Percentiles rank a stretch among this genome's conserved stretches.
These are phyloP conservation scores for Brachionus rubens DNA, from an alignment of 1,140 invertebrate genomes.

Conservation along the genomic window DNA sequence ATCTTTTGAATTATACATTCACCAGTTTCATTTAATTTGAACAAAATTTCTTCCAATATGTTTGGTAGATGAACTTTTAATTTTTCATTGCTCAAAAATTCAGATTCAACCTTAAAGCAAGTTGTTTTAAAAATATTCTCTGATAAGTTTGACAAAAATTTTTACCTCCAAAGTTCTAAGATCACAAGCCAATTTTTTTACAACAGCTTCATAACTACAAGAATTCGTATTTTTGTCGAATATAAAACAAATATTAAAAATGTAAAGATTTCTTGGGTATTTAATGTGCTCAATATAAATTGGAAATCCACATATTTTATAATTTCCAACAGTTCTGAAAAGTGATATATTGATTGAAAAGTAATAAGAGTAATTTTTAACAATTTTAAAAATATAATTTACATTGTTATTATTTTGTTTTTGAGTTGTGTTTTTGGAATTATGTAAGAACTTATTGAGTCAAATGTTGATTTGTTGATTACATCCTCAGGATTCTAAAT, in stretches of 20 bases:
- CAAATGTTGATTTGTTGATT: slow-evolving; percentile 33
- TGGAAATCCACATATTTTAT: slow-evolving; percentile 70
- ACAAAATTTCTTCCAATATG: slow-evolving; percentile 72
- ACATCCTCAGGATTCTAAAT: slow-evolving; percentile 16
- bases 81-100: slow-evolving; percentile 71
- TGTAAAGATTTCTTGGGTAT: slow-evolving; percentile 86
- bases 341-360: no score
- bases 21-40: slow-evolving; percentile 72
- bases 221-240: slow-evolving; percentile 78
- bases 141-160: not conserved
- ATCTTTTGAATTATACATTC: slow-evolving; percentile 70
- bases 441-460: slow-evolving; percentile 17
- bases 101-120: slow-evolving; percentile 61
- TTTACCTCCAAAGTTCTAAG: slow-evolving; percentile 67
- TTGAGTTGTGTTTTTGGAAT: slow-evolving; percentile 27
- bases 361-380: no score
- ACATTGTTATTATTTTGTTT: slow-evolving; percentile 43
- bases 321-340: slow-evolving; percentile 7
- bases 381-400: no score
- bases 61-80: slow-evolving; percentile 66
- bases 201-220: slow-evolving; percentile 84
- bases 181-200: slow-evolving; percentile 87
- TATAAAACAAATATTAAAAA: slow-evolving; percentile 93
- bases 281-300: slow-evolving; percentile 81
- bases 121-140: no score